Evolutionary conservation across 2,113 vertebrate genomes (phyloP), one percentile per base, ranked within the genome.

Genomic region (Climacteris rufus): DNA sequence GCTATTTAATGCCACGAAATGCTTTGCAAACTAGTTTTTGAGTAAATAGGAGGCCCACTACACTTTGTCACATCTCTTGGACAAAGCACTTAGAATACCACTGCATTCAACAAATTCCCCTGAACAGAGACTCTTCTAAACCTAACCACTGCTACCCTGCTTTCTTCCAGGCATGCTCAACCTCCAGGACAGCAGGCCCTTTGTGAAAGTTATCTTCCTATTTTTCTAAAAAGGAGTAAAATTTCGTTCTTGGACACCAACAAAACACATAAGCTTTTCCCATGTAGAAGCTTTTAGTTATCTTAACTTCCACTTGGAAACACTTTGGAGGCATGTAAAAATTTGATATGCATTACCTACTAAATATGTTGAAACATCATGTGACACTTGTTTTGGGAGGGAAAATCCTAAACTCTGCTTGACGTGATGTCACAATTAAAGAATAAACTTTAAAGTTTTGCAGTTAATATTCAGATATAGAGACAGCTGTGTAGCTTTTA

Each of bases 311-410:
- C 33, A 59, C 21, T 21, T 60, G 8, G 22, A 68, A 87, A 54
- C 11, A 68, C 14, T 30, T 35, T 16, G 89, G 54, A 79, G 18
- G 21, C 19, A 68, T 19, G 7, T 31, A 28, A 22, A 80, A 40
- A 8, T 64, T 22, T 21, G 5, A 35, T 15, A 66, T 0, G 0
- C 4, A 17, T 35, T 57, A 57, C 17, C 25, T 28, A 63, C 33
- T 59, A 57, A 76, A 4, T 44, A 71, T n/a, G 11, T 24, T 18
- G 11, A 72, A 83, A 30, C 7, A 53, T 22, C 9, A 81, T 1
- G 3, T 1, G 1, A 56, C 24, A 60, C 10, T 65, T 70, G 5
- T 15, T 80, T 42, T 8, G 13, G 11, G 44, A 50, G 2, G 3
- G 6, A 45, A 59, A 59, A 53, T 80, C 54, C 50, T 71, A 57